Base-by-base conservation (phyloP, 1,140 invertebrate genomes). In the Ceratina australensis region DNA sequence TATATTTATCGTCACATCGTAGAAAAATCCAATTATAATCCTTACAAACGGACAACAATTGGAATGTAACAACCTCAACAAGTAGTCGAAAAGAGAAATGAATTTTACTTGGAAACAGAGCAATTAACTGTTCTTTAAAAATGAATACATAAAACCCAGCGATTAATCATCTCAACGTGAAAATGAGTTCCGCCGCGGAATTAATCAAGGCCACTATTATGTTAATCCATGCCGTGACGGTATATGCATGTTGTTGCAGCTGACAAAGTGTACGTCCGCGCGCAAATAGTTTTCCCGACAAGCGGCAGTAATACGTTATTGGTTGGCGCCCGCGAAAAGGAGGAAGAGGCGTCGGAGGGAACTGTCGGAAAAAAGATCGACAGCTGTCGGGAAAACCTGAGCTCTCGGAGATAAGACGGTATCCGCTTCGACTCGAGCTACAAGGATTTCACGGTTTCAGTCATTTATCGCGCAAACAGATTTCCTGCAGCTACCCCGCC, bases 341-440 rank as follows among this genome's bases (percentile, higher is more conserved):
- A 42, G 22, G 42, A 57, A 65, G 15, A 33, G 64, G 63, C 52
- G 47, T 66, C 26, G 59, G 52, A 24, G 66, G 61, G 26, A 26
- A 24, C 42, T 69, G 49, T 74, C 74, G 60, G 56, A 50, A 59
- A 82, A 56, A 49, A 54, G 69, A 72, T 67, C 59, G 68, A 82
- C 81, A 74, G 71, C 76, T 78, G 75, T 64, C 71, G 59, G 57
- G 22, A 66, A 79, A 79, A 78, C 75, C 65, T 79, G 56, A 59
- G 28, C 69, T 54, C 56, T 69, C 77, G 68, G 22, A 69, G 72
- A 76, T 73, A 72, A 73, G 72, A 42, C 57, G 56, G 26, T 77
- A 79, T 82, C 68, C 61, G 59, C 42, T 77, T 57, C 72, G 65
- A 81, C 79, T 77, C 73, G 54, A 72, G 68, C 79, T 72, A 81